Percentiles rank a stretch among this genome's conserved stretches.
Evolutionary conservation across 2,888 invertebrate species (phyloP).

Genomic region (Sycophila texana): DNA sequence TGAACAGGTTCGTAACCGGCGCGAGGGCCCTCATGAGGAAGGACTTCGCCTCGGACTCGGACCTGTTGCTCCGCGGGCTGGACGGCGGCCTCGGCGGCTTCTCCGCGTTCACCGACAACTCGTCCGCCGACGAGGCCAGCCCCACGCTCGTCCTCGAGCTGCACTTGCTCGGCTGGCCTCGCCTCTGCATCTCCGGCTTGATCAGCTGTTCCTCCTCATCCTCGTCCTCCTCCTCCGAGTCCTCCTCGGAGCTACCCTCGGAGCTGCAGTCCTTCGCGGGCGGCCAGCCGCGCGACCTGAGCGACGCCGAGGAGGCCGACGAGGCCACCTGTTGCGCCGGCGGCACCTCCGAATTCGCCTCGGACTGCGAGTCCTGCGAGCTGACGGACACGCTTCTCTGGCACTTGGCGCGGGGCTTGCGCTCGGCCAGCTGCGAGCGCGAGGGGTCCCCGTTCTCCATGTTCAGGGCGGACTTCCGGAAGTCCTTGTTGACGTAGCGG

Average conservation of each 20-base stretch:
- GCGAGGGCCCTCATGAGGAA: slow-evolving; percentile 85
- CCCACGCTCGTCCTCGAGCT: slow-evolving; percentile 78
- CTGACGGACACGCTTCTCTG: slow-evolving; percentile 76
- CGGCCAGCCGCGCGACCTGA: slow-evolving; percentile 12
- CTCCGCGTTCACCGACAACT: slow-evolving; percentile 78
- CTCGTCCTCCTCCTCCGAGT: slow-evolving; percentile 73
- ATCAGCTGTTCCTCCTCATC: slow-evolving; percentile 57
- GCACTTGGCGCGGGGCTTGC: slow-evolving; percentile 64
- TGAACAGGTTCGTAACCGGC: slow-evolving; percentile 86
- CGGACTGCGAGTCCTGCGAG: slow-evolving; percentile 72
- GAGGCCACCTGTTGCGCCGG: slow-evolving; percentile 52
- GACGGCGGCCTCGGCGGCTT: slow-evolving; percentile 78
- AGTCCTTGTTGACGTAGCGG: slow-evolving; percentile 82
- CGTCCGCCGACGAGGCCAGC: slow-evolving; percentile 78
- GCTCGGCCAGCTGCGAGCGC: slow-evolving; percentile 63
- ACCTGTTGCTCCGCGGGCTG: slow-evolving; percentile 71
- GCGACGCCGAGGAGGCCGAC: slow-evolving; percentile 58
- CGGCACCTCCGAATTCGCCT: slow-evolving; percentile 61
- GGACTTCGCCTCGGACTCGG: slow-evolving; percentile 81
- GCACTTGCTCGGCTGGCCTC: slow-evolving; percentile 67
- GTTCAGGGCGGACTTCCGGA: slow-evolving; percentile 85
- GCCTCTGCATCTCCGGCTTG: slow-evolving; percentile 1
- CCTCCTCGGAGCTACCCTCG: slow-evolving; percentile 70
- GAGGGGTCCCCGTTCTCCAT: slow-evolving; percentile 77
- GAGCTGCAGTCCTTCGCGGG: slow-evolving; percentile 69